Evolutionary conservation across 2,113 vertebrate genomes (phyloP).

Genomic region (Sinocyclocheilus maitianheensis): DNA sequence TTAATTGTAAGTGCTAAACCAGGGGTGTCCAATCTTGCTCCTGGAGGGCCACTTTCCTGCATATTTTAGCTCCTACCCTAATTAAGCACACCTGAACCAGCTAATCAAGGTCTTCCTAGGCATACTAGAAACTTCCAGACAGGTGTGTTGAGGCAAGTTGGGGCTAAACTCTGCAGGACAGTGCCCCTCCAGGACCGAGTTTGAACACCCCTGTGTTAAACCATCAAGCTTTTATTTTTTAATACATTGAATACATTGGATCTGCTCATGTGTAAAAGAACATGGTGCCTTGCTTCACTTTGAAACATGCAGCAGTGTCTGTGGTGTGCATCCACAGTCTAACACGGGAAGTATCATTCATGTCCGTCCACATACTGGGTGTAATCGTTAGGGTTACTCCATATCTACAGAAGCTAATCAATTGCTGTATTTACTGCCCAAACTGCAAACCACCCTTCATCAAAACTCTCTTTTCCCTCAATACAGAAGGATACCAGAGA

Average conservation of each 20-base stretch:
- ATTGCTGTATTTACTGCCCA: slow-evolving; percentile 6
- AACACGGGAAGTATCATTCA: not conserved
- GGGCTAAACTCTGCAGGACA: too few relatives aligned
- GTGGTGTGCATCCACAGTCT: not conserved
- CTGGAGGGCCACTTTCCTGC: too few relatives aligned
- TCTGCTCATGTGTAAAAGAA: not conserved
- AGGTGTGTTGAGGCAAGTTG: too few relatives aligned
- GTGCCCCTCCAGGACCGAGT: too few relatives aligned
- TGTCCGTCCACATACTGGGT: not conserved
- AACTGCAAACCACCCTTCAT: not conserved
- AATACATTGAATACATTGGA: too few relatives aligned
- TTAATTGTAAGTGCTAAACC: not conserved
- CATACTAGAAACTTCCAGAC: too few relatives aligned
- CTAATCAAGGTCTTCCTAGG: too few relatives aligned
- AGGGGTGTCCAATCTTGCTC: too few relatives aligned
- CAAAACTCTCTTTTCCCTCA: not conserved
- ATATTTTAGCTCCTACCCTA: too few relatives aligned
- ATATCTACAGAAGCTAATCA: not conserved
- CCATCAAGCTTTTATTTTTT: not conserved
- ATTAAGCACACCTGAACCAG: too few relatives aligned
- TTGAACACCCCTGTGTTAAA: not conserved
- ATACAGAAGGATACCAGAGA: not conserved
- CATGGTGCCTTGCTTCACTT: not conserved
- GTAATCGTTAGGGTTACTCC: not conserved
- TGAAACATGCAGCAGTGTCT: not conserved